Evolutionary conservation across 2,888 invertebrate species (phyloP), one percentile per base, ranked within the genome.

Genomic region (Cheilosia scutellata): DNA sequence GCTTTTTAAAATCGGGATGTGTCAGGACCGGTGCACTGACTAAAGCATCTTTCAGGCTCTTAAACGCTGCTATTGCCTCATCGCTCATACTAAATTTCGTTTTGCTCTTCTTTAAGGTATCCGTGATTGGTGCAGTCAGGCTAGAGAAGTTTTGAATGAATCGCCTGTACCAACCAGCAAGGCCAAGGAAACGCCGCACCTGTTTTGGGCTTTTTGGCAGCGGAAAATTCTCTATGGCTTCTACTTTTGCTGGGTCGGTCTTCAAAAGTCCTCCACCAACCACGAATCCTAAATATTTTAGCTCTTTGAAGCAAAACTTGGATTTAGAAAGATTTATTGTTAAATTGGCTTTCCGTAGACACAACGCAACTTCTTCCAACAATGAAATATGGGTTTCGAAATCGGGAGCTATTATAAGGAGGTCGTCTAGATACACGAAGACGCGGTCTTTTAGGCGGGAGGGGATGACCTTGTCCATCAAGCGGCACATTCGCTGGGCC

Each of bases 11-110:
- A 29, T 87, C 33, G 2, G 87, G 72, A 7, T 79, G 78, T 16
- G 82, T 66, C 9, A 87, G 49, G 0, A 86, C 71, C 0, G 86
- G 88, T 1, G 87, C 83, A 0, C 75, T 63, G 0, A 78, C 78
- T 9, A 88, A 33, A 1, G 37, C 44, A 4, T 44, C 16, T 25
- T 88, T 87, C 1, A 87, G 5, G 13, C 42, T 16, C 0, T 82
- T 71, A 40, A 87, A 87, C n/a, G 87, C 31, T 4, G 0, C 5
- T 31, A 74, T 42, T 5, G 77, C 82, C 60, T 63, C 62, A 5
- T 37, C n/a, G 6, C 70, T 51, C n/a, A 40, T 84, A 84, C 78
- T 80, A 87, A 33, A 2, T 33, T 1, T 33, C 1, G 5, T 3
- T 84, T 77, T 2, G 80, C 78, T 51, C 20, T 20, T 20, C 20